Evolutionary conservation across 2,113 vertebrate species (phyloP), one percentile per base, ranked within the genome.

Genomic region (Dicentrarchus labrax): DNA sequence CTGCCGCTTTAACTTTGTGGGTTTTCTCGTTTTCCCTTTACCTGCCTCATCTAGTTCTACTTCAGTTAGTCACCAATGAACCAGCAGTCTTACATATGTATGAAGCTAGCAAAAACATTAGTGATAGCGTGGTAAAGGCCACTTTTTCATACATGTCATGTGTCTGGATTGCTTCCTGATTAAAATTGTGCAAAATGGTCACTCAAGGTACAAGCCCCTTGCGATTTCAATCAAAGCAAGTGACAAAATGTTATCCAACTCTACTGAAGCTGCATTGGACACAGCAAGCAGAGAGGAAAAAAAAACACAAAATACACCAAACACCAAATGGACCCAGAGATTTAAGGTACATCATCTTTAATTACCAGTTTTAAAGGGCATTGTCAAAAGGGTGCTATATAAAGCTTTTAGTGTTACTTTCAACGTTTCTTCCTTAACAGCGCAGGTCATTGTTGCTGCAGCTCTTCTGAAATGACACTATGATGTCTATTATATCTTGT

Each of bases 341-440:
- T 82, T 53, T 16, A 8, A 6, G 78, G 57, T 19, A 36, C 60
- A 72, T 71, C 57, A 22, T 71, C 48, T 72, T 71, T 88, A 43
- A 61, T 75, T 57, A 64, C 11, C 21, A 47, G 13, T 47, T n/a
- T 76, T 65, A 30, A 75, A 76, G 72, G 76, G 21, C 50, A 45
- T 81, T 56, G 39, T 70, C 78, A 56, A 83, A 56, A 74, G 30
- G 59, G 30, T 50, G 22, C 21, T 43, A 17, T 47, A 41, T 67
- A 61, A 72, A 81, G 83, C 76, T 85, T 81, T 69, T 72, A 85
- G 62, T 13, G 17, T n/a, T 43, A 30, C 64, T 60, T 78, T 72
- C 43, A 38, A 6, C 30, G 4, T 60, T 47, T 41, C 15, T 54
- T 30, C 15, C 4, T 51, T 74, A n/a, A 24, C 59, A 41, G 62